These are phyloP conservation scores for Pelosia muscerda DNA, from an alignment of 2,888 invertebrate genomes.

Conservation along the genomic window DNA sequence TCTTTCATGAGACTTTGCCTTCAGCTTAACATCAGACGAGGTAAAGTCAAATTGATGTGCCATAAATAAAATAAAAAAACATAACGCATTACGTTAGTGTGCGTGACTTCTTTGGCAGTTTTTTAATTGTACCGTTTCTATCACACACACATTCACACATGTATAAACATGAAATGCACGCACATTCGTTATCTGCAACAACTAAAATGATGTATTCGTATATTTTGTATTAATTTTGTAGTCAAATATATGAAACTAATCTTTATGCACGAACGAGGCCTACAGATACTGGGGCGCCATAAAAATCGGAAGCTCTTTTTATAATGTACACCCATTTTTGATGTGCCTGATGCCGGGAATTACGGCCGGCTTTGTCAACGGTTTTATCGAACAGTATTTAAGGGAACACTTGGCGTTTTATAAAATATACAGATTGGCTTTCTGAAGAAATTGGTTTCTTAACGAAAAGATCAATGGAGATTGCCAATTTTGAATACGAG, in stretches of 20 bases:
- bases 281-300: not conserved
- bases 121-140: too few species aligned
- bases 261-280: not conserved
- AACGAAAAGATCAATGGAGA: not conserved
- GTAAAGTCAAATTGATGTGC: too few species aligned
- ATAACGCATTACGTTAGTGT: too few species aligned
- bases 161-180: too few species aligned
- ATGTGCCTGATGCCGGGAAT: conserved; percentile 25
- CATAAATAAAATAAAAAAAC: too few species aligned
- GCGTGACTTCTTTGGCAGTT: too few species aligned
- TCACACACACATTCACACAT: too few species aligned
- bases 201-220: too few species aligned
- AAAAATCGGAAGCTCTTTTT: conserved; percentile 14
- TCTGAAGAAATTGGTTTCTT: not conserved
- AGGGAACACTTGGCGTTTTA: not conserved
- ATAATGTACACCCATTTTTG: conserved; percentile 32
- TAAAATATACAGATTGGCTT: conserved; percentile 11
- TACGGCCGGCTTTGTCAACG: conserved; percentile 22
- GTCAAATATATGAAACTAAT: not conserved
- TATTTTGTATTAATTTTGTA: too few species aligned
- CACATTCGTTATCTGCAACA: too few species aligned
- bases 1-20: too few species aligned
- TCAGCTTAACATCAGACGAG: too few species aligned
- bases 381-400: conserved; percentile 17
- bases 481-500: not conserved